Evolutionary conservation across 2,113 vertebrate species (phyloP).

Genomic region (Corythornis madagascariensis): DNA sequence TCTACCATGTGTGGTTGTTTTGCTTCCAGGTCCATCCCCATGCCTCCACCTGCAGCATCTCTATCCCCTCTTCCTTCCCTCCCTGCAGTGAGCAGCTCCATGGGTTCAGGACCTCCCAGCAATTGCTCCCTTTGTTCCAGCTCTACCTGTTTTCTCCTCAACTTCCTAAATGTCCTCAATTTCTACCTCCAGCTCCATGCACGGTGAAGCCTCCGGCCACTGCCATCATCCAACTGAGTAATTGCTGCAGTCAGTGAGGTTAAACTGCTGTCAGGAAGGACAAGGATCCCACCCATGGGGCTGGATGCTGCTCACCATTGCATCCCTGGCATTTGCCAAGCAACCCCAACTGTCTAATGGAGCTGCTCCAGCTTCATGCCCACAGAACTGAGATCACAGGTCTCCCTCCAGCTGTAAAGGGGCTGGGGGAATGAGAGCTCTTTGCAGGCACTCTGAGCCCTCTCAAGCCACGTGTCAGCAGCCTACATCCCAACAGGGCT

Average conservation of each 20-base stretch:
- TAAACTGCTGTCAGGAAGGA: background rate
- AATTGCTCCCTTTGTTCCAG: rapidly evolving
- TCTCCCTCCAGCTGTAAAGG: background rate
- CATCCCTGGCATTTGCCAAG: background rate
- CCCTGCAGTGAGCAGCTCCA: background rate
- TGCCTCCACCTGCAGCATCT: background rate
- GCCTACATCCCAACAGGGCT: background rate
- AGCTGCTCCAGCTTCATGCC: background rate
- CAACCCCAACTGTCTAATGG: background rate
- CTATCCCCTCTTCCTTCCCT: background rate
- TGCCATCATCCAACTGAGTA: rapidly evolving
- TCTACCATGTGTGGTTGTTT: rapidly evolving
- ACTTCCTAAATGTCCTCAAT: background rate
- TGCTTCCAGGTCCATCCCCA: rapidly evolving
- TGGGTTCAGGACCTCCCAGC: background rate
- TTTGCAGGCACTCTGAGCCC: background rate
- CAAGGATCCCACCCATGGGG: background rate
- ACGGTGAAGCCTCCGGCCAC: rapidly evolving
- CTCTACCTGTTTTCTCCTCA: background rate
- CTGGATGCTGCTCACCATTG: background rate
- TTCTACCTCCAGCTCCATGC: rapidly evolving
- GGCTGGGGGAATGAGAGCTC: background rate
- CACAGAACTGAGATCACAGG: background rate
- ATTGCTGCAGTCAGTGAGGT: rapidly evolving
- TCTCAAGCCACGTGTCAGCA: slow-evolving; percentile 54